phyloP scores from a whole-genome alignment of 2,113 vertebrate species.

The Gasterosteus nipponicus region DNA sequence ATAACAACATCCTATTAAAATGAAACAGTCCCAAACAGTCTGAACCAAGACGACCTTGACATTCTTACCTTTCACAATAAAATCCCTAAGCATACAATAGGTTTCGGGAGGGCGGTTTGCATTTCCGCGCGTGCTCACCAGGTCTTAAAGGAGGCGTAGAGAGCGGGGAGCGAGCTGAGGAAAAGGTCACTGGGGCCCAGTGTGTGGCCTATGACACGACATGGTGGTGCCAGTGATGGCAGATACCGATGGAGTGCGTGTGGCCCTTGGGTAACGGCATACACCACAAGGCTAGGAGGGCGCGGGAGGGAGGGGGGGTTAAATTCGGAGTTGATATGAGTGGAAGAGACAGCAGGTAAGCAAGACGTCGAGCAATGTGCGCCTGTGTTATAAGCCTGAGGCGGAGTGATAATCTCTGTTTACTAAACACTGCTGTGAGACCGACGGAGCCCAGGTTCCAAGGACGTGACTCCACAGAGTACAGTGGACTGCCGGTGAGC shows the following conservation, averaged over 20 bases:
- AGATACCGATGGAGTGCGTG: conserved; percentile 30
- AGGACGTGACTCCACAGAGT: conserved; percentile 42
- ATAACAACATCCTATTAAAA: no score
- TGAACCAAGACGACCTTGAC: neutral
- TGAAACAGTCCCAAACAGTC: neutral
- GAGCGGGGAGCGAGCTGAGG: conserved; percentile 5
- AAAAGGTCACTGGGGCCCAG: conserved; percentile 50
- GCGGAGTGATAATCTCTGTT: conserved; percentile 66
- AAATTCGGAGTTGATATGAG: conserved; percentile 36
- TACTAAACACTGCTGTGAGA: conserved; percentile 67
- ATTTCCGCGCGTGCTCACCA: neutral
- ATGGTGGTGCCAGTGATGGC: conserved; percentile 22
- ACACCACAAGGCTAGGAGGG: neutral
- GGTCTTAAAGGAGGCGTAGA: neutral
- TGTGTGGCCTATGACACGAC: conserved; percentile 46
- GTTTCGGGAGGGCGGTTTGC: neutral
- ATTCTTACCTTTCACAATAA: neutral
- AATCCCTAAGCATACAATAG: neutral
- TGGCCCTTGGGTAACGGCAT: conserved; percentile 18
- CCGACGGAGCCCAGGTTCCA: conserved; percentile 44
- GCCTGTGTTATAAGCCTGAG: conserved; percentile 25
- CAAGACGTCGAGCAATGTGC: conserved; percentile 3
- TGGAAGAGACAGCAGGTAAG: neutral
- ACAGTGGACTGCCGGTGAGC: conserved; percentile 14
- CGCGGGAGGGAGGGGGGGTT: conserved; percentile 14